Conservation (phyloP, 2,797 vertebrate species). For the Oreochromis grahami region DNA sequence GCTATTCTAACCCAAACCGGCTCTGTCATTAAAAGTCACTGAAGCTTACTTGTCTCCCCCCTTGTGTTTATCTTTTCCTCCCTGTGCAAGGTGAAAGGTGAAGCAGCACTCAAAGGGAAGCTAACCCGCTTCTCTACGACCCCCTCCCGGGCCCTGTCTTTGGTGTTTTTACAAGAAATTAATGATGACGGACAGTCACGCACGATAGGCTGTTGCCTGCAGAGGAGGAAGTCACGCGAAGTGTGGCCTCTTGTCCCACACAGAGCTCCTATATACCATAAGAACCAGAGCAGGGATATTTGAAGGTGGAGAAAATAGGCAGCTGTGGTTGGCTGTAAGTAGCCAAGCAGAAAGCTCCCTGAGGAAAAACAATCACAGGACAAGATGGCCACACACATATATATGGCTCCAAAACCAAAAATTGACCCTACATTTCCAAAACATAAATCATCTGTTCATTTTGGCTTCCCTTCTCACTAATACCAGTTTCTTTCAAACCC, state of each 20-base stretch:
- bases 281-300: not conserved
- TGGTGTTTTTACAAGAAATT: slow-evolving; percentile 78
- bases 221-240: slow-evolving; percentile 65
- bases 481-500: not conserved
- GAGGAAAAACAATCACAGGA: not conserved
- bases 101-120: slow-evolving; percentile 72
- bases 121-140: slow-evolving; percentile 54
- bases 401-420: not conserved
- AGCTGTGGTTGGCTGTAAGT: not conserved
- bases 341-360: not conserved
- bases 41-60: slow-evolving; percentile 79
- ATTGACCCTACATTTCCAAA: not conserved
- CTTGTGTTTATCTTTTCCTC: slow-evolving; percentile 76
- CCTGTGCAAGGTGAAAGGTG: slow-evolving; percentile 76
- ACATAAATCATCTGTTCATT: not conserved
- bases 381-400: not conserved
- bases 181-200: slow-evolving; percentile 75
- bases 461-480: not conserved
- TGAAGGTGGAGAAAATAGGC: not conserved
- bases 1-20: slow-evolving; percentile 85
- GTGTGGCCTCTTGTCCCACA: slow-evolving; percentile 18
- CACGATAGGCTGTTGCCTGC: slow-evolving; percentile 41
- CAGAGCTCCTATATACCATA: not conserved
- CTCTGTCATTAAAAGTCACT: slow-evolving; percentile 85
- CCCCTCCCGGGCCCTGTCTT: slow-evolving; percentile 42